phyloP scores from a whole-genome alignment of 2,797 vertebrate genomes.

The Channa striata region DNA sequence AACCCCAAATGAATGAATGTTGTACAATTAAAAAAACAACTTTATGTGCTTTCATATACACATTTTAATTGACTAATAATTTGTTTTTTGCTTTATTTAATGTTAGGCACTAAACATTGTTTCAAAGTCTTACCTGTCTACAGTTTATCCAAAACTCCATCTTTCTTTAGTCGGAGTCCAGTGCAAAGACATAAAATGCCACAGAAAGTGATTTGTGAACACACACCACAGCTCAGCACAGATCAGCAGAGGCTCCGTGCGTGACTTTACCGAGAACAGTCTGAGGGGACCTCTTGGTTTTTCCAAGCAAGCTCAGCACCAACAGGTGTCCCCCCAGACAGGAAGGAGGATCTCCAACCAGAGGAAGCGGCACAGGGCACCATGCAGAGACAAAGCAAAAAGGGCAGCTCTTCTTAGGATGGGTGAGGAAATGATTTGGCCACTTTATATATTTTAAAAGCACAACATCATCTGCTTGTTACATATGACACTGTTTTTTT shows the following conservation, averaged over 20 bases:
- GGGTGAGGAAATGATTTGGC: conserved; percentile 39
- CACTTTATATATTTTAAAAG: conserved; percentile 33
- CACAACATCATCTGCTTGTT: conserved; percentile 17
- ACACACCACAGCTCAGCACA: not conserved
- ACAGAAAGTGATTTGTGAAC: conserved; percentile 10
- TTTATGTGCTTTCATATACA: not conserved
- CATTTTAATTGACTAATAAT: not conserved
- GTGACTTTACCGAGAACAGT: conserved; percentile 43
- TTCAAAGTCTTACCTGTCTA: too few relatives aligned
- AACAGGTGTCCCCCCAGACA: conserved; percentile 76
- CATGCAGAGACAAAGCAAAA: conserved; percentile 47
- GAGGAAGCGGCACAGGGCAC: conserved; percentile 56
- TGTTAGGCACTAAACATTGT: not conserved
- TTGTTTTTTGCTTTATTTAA: too few relatives aligned
- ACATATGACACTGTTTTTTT: not conserved
- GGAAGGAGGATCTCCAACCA: conserved; percentile 59
- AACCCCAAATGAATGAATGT: not conserved
- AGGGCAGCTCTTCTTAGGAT: conserved; percentile 41
- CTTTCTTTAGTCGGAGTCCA: not conserved
- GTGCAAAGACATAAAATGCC: not conserved
- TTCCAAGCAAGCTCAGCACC: conserved; percentile 58
- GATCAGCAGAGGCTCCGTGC: conserved; percentile 28
- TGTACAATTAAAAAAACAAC: not conserved
- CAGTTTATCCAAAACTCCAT: not conserved
- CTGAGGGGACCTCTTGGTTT: conserved; percentile 46